A percentile compares a stretch with the other conserved stretches of the same genome.
phyloP scores from a whole-genome alignment of 2,797 vertebrate species.

The Erpetoichthys calabaricus region DNA sequence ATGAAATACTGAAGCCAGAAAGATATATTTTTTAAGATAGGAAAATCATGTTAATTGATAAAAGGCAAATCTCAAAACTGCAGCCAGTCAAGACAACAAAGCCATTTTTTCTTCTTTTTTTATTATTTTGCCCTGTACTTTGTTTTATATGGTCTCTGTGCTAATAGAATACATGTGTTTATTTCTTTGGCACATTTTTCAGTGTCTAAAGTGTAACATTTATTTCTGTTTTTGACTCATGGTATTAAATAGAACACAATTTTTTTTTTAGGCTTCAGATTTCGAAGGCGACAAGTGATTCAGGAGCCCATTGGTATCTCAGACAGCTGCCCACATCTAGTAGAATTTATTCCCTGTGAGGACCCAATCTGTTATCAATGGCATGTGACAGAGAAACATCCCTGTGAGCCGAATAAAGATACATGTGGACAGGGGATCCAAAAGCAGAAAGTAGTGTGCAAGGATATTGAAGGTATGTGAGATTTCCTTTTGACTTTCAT shows the following conservation, averaged over 20 bases:
- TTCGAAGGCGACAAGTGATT: conserved; percentile 59
- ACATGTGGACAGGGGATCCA: conserved; percentile 65
- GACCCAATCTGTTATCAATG: conserved; percentile 67
- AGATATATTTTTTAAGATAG: too few species aligned
- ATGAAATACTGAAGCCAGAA: too few species aligned
- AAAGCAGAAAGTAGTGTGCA: conserved; percentile 54
- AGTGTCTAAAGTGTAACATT: too few species aligned
- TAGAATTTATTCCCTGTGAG: conserved; percentile 75
- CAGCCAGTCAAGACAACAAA: too few species aligned
- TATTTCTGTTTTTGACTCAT: neutral
- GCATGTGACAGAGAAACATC: conserved; percentile 42
- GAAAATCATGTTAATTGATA: too few species aligned
- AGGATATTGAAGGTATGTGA: conserved; percentile 54
- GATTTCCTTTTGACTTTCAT: neutral
- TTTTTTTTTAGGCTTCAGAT: conserved; percentile 60
- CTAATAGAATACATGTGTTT: too few species aligned
- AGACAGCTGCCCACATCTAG: conserved; percentile 61
- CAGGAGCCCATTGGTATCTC: conserved; percentile 42
- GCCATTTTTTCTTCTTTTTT: too few species aligned
- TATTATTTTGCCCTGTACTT: too few species aligned
- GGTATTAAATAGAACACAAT: too few species aligned
- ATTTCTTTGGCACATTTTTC: too few species aligned
- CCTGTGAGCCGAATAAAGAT: conserved; percentile 48
- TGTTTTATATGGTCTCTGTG: too few species aligned
- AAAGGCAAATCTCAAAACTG: too few species aligned